Evolutionary conservation across 2,113 vertebrate species (phyloP), one percentile per base, ranked within the genome.

Genomic region (Gallinago media): DNA sequence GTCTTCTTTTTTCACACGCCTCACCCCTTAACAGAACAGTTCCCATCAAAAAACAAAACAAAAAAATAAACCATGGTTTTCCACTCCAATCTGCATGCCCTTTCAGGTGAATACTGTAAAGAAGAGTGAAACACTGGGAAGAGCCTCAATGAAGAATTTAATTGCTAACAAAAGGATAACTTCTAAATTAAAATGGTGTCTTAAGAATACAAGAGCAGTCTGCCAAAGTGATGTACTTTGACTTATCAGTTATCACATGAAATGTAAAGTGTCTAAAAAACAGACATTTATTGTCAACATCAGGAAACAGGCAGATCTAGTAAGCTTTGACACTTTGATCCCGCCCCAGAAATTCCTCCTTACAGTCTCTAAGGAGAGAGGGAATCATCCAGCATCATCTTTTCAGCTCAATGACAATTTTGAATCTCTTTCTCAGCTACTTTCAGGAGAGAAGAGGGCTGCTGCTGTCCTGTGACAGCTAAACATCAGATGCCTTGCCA

Each of bases 1-100:
- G 96, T 99, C 99, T 93, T 99, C 99, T 84, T 98, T 98, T 97
- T 99, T 99, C 97, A 99, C 98, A 85, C 99, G 98, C 94, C 99
- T 99, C 80, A 99, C 98, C 78, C 99, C 99, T 99, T 97, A 38
- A 97, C 82, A 47, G 81, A 81, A 78, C 85, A 96, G 94, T 73
- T 59, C 94, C 96, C 96, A 78, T 91, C 91, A 89, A 90, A 80
- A 95, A 93, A 91, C 56, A 95, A 87, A 95, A 49, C 54, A 90
- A 79, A 47, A 38, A 91, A 96, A 91, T 89, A 94, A 97, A 95
- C 80, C 86, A 96, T 95, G 81, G 77, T 55, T 97, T 96, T 88
- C 89, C 68, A 80, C 50, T 94, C 81, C 93, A 87, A 73, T 50
- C 73, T 88, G 68, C 40, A 85, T 62, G 84, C 74, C 74, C 59